Evolutionary conservation across 2,888 invertebrate genomes (phyloP).

Genomic region (Himalopsyche japonica): DNA sequence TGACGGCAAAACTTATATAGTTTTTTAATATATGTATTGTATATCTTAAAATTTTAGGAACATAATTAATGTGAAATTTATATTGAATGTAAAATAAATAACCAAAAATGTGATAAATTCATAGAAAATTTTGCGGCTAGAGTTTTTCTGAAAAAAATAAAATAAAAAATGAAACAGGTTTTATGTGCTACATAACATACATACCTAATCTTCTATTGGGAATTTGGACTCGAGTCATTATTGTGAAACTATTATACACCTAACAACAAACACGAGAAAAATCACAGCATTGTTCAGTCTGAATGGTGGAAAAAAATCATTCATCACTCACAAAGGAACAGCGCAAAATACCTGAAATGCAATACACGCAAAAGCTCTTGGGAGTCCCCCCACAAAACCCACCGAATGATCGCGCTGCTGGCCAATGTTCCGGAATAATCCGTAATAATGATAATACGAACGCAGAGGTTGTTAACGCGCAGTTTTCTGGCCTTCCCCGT

Average conservation of each 20-base stretch:
- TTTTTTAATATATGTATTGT: too few relatives aligned
- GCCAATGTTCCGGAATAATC: constrained; percentile 29
- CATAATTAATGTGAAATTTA: too few relatives aligned
- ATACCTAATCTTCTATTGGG: too few relatives aligned
- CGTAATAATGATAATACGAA: constrained; percentile 30
- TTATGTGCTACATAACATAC: too few relatives aligned
- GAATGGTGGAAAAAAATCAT: neutral
- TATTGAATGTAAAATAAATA: too few relatives aligned
- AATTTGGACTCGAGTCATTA: neutral
- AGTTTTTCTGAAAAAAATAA: too few relatives aligned
- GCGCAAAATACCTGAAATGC: neutral
- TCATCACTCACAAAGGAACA: neutral
- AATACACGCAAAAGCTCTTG: constrained; percentile 7
- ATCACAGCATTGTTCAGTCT: neutral
- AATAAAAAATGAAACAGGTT: neutral
- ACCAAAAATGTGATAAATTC: too few relatives aligned
- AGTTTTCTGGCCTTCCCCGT: constrained; percentile 9
- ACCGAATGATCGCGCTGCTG: constrained; percentile 3
- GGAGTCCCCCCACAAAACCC: neutral
- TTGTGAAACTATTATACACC: neutral
- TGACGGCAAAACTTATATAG: too few relatives aligned
- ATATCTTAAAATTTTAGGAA: too few relatives aligned
- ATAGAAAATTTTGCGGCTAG: too few relatives aligned
- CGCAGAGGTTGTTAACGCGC: constrained; percentile 5
- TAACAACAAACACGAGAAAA: neutral